Percentiles rank a stretch among this genome's conserved stretches.
Evolutionary conservation across 2,888 invertebrate genomes (phyloP).

Genomic region (Lapara coniferarum): DNA sequence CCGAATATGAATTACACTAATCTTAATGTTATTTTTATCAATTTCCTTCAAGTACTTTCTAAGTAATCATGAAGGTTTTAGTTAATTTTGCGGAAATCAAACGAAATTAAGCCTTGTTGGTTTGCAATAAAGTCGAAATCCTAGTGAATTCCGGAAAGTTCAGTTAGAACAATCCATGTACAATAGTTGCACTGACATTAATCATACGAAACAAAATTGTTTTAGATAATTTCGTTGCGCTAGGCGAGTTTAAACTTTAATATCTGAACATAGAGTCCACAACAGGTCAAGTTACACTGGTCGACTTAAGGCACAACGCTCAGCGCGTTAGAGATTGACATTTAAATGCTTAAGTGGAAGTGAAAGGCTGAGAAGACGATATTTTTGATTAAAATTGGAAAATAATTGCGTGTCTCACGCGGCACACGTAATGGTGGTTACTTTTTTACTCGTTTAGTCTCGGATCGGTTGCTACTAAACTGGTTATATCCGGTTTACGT

Average conservation of each 20-base stretch:
- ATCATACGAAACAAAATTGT: slow-evolving; percentile 80
- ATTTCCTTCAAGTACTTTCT: slow-evolving; percentile 69
- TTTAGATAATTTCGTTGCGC: slow-evolving; percentile 52
- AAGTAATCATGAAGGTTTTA: slow-evolving; percentile 47
- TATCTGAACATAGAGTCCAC: slow-evolving; percentile 39
- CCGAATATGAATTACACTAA: slow-evolving; percentile 20
- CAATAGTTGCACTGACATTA: slow-evolving; percentile 72
- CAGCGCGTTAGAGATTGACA: slow-evolving; percentile 76
- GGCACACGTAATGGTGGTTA: slow-evolving; percentile 64
- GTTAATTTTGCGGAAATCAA: slow-evolving; percentile 21
- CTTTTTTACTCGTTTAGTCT: slow-evolving; percentile 67
- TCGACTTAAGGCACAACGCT: slow-evolving; percentile 56
- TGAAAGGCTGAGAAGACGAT: slow-evolving; percentile 79
- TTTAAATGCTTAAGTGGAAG: slow-evolving; percentile 83
- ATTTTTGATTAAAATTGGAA: slow-evolving; percentile 84
- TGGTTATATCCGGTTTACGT: slow-evolving; percentile 63
- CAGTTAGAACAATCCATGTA: slow-evolving; percentile 50
- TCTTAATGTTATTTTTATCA: slow-evolving; percentile 66
- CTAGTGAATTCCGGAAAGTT: slow-evolving; percentile 32
- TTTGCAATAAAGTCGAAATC: slow-evolving; percentile 42
- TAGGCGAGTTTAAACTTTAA: slow-evolving; percentile 46
- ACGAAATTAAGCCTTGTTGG: slow-evolving; percentile 34
- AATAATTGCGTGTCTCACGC: slow-evolving; percentile 83
- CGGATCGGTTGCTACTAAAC: slow-evolving; percentile 60
- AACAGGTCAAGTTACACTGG: slow-evolving; percentile 34